Percentiles rank a stretch among this genome's conserved stretches.
These are phyloP conservation scores for Triplophysa rosa DNA, from an alignment of 2,113 vertebrate genomes.

Conservation along the genomic window DNA sequence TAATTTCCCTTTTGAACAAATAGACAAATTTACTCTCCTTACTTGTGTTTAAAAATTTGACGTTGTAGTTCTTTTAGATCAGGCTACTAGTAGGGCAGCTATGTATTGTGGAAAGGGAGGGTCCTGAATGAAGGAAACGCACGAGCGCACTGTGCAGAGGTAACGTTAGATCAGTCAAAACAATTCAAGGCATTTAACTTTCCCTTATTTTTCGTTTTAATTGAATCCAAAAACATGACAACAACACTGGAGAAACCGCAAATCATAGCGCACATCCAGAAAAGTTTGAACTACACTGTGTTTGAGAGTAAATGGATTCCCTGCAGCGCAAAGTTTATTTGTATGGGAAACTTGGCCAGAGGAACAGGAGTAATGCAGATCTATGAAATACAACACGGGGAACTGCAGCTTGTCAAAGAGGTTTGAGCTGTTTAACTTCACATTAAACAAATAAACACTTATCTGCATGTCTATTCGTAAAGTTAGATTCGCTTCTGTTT, in stretches of 20 bases:
- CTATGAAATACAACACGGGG: slow-evolving; percentile 87
- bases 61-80: not conserved
- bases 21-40: not conserved
- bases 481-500: not conserved
- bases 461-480: not conserved
- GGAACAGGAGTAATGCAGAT: slow-evolving; percentile 88
- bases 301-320: slow-evolving; percentile 96
- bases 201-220: rapidly evolving
- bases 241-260: slow-evolving; percentile 85
- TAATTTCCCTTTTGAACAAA: not conserved
- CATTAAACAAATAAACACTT: not conserved
- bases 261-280: slow-evolving; percentile 87
- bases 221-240: slow-evolving; percentile 69
- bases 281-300: slow-evolving; percentile 85
- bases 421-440: slow-evolving; percentile 59
- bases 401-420: slow-evolving; percentile 84
- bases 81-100: slow-evolving; percentile 34
- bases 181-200: not conserved
- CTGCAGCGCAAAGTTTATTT: slow-evolving; percentile 91
- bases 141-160: not conserved
- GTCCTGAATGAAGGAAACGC: not conserved
- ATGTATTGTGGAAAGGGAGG: not conserved
- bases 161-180: not conserved
- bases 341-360: slow-evolving; percentile 87
- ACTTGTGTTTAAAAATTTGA: not conserved